A percentile compares a stretch with the other conserved stretches of the same genome.
Evolutionary conservation across 92 coral and sea anemone genomes (phyloP).

Genomic region (Epizoanthus rinbou): DNA sequence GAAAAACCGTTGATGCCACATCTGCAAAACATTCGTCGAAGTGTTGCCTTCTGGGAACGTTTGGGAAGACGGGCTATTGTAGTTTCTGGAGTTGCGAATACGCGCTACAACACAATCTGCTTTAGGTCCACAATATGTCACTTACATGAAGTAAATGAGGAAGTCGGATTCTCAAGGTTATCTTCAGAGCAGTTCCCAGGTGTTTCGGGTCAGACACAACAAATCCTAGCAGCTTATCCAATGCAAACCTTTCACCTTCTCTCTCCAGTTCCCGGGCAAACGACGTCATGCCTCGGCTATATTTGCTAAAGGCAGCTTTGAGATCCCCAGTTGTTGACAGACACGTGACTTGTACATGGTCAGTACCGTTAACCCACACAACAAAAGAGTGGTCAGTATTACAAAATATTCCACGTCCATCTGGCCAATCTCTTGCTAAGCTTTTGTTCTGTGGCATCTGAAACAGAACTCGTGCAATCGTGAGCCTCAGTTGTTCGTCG

Average conservation of each 20-base stretch:
- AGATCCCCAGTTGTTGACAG: conserved; percentile 56
- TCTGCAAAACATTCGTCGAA: no score
- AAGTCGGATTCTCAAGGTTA: conserved; percentile 61
- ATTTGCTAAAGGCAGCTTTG: conserved; percentile 53
- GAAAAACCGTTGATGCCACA: no score
- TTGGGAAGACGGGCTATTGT: no score
- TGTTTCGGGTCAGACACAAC: conserved; percentile 79
- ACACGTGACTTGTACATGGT: conserved; percentile 70
- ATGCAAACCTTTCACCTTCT: conserved; percentile 69
- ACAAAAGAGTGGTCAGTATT: conserved; percentile 67
- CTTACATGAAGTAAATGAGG: conserved; percentile 74
- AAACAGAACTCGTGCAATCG: conserved; percentile 41
- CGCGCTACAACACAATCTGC: background rate
- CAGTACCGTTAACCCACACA: conserved; percentile 78
- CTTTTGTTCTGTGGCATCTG: conserved; percentile 60
- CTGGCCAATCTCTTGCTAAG: conserved; percentile 90
- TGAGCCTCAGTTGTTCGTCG: conserved; percentile 39
- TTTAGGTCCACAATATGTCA: background rate
- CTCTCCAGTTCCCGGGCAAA: conserved; percentile 64
- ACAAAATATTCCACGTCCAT: conserved; percentile 76
- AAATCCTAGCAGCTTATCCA: conserved; percentile 77
- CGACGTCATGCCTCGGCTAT: conserved; percentile 61
- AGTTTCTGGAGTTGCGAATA: no score
- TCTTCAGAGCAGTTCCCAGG: conserved; percentile 74
- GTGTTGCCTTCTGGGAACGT: no score